Conservation (phyloP, 1,140 invertebrate species). For the Chionoecetes opilio region DNA sequence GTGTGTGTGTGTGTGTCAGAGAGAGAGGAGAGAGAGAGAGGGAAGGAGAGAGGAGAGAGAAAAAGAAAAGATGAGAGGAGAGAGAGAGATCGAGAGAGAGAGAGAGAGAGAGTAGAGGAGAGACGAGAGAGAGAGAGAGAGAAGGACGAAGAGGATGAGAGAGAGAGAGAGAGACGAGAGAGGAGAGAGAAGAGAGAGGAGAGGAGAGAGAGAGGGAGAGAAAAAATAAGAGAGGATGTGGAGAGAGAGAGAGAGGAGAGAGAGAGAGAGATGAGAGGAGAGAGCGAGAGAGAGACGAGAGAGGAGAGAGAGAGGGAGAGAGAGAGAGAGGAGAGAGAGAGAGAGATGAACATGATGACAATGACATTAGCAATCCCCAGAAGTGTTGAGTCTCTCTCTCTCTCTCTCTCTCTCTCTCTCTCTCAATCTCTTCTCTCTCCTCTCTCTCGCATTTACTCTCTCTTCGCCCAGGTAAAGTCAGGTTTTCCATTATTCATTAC, state of each 20-base stretch:
- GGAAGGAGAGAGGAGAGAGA: background rate
- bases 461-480: too few relatives aligned
- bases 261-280: background rate
- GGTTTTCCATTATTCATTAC: too few relatives aligned
- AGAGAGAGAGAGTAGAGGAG: background rate
- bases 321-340: slow-evolving; percentile 45
- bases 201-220: too few relatives aligned
- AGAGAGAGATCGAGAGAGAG: background rate
- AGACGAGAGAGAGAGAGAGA: background rate
- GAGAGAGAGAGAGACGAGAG: slow-evolving; percentile 7
- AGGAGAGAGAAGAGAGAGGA: background rate
- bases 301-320: slow-evolving; percentile 23
- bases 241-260: background rate
- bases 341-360: slow-evolving; percentile 9
- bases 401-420: background rate
- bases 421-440: slow-evolving; percentile 3
- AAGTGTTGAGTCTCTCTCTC: background rate
- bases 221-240: too few relatives aligned
- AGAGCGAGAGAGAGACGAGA: background rate
- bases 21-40: too few relatives aligned
- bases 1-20: background rate
- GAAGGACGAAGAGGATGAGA: background rate
- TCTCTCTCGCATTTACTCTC: too few relatives aligned
- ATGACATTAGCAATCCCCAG: background rate
- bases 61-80: background rate